A percentile compares a stretch with the other conserved stretches of the same genome.
Conservation (phyloP, 2,797 vertebrate species). For the Selene dorsalis region DNA sequence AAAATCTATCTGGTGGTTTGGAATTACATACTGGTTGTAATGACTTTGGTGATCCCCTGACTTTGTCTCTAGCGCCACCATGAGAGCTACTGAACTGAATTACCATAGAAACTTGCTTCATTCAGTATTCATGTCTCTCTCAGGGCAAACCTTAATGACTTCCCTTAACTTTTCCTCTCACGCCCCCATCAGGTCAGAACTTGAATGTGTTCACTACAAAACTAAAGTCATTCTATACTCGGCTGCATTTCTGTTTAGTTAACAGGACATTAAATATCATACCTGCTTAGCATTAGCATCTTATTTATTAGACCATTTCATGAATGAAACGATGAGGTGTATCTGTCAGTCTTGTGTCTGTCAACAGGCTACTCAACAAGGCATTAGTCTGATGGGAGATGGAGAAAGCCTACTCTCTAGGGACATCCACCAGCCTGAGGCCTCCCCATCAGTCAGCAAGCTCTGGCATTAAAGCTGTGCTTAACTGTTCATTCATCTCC, state of each 20-base stretch:
- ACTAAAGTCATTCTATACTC: neutral
- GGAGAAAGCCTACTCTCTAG: slow-evolving; percentile 28
- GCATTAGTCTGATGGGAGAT: slow-evolving; percentile 30
- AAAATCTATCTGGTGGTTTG: no score
- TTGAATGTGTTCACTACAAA: neutral
- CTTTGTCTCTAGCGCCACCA: neutral
- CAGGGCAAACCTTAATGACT: neutral
- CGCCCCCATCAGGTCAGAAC: neutral
- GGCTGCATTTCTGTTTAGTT: neutral
- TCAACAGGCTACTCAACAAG: slow-evolving; percentile 15
- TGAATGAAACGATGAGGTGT: slow-evolving; percentile 15
- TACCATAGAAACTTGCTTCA: neutral
- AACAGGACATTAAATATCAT: neutral
- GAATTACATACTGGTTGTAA: neutral
- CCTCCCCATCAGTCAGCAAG: slow-evolving; percentile 49
- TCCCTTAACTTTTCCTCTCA: neutral
- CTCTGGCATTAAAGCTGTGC: slow-evolving; percentile 54
- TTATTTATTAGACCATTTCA: neutral
- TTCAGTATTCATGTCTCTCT: neutral
- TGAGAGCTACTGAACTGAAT: neutral
- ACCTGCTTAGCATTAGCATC: neutral
- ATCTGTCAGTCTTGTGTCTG: slow-evolving; percentile 19
- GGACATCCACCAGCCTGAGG: slow-evolving; percentile 19
- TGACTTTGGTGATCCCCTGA: neutral
- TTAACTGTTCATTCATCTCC: slow-evolving; percentile 44